Base-by-base conservation (phyloP, 2,888 invertebrate species). In the Pelosia muscerda region DNA sequence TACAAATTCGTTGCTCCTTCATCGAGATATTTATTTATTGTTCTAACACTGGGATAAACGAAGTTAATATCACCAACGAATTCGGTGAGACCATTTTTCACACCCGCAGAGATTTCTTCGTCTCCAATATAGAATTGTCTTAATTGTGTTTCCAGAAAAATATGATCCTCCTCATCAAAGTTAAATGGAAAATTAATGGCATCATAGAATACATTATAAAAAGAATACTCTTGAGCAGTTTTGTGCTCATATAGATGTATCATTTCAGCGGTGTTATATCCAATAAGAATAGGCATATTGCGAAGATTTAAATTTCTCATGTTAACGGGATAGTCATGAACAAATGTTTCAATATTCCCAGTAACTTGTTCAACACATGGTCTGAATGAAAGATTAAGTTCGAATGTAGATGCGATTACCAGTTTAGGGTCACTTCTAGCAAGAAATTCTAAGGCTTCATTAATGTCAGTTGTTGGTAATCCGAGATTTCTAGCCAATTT, bases 51-150 rank as follows among this genome's bases (percentile, higher is more conserved):
- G 0, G 87, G 86, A 75, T 86, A 81, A 34, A 69, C 78, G 58
- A 77, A 90, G 2, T 19, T n/a, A 10, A 81, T 78, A 75, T 92
- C 91, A 0, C 90, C 87, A 42, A 65, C 55, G 26, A 88, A 90
- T 22, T 84, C 76, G 1, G 74, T 79, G 0, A 90, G 31, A 5
- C 76, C 66, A 13, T 78, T 68, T 65, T 72, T 84, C 5, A 87
- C 71, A 4, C 74, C 73, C 65, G 84, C 77, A 63, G 65, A 73
- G 10, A 78, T 63, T 13, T 42, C 62, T 65, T 77, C 70, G 22
- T 89, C 90, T 0, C 90, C 90, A 10, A 90, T 84, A 31, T 91
- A 91, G 66, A 90, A 91, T 63, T 87, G 83, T 69, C 84, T 75
- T 6, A 88, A 69, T 26, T 87, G 57, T 73, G 80, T 60, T 72